Evolutionary conservation across 2,113 vertebrate species (phyloP), one percentile per base, ranked within the genome.

Genomic region (Pachyramphus minor): DNA sequence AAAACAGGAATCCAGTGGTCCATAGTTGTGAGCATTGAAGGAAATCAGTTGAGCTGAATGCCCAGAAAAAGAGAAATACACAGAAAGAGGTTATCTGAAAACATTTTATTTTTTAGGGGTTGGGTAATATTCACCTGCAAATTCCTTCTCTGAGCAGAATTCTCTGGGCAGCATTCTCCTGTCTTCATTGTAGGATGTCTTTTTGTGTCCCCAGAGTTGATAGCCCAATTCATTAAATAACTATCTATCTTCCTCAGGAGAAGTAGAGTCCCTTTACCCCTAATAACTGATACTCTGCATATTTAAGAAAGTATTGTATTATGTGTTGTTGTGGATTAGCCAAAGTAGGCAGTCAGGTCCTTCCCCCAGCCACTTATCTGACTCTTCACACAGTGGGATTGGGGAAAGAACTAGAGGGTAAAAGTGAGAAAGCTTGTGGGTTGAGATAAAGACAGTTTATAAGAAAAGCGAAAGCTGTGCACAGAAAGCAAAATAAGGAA

Each of bases 351-450:
- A 21, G 24, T 35, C 35, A 47, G 5, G 18, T 81, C 60, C 10
- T 31, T 20, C 4, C 8, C 22, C 4, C 27, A 47, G 22, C n/a
- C 2, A 1, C 18, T 67, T 2, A 23, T 0, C 41, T 68, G 3
- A 8, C 6, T 42, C 23, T 55, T 7, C 28, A 11, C 12, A 8
- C 11, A 12, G 14, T 47, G 41, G 68, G 13, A 9, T 44, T 9
- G 5, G 23, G 15, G 27, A 76, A 63, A 30, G 23, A 67, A 39
- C 67, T 37, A 0, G 1, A 62, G 18, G 8, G 21, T 58, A 19
- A 8, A 76, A 67, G 28, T 11, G 4, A 59, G 17, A 64, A 76
- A 84, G 53, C 5, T 55, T 1, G 0, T 33, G 16, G 14, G 6
- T 23, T 63, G 31, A 68, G 16, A 4, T 49, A 47, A 67, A 35